These are phyloP conservation scores for Limosa lapponica DNA, from an alignment of 2,797 vertebrate genomes.

Conservation along the genomic window DNA sequence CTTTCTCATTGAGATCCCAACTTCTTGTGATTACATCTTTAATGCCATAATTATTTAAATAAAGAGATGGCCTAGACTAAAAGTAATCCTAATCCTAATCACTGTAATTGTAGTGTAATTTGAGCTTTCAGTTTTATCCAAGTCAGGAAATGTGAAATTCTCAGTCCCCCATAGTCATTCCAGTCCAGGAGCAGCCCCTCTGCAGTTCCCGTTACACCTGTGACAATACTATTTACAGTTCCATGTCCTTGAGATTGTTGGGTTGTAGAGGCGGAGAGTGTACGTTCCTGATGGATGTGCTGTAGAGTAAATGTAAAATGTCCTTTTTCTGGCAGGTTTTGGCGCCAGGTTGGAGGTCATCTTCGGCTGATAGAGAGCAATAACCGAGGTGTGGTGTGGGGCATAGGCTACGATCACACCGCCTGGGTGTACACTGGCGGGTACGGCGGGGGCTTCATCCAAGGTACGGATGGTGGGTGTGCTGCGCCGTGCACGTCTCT, in stretches of 20 bases:
- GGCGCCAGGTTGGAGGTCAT: slow-evolving; percentile 95
- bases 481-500: accelerated
- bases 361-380: slow-evolving; percentile 89
- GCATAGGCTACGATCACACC: slow-evolving; percentile 91
- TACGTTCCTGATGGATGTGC: neutral
- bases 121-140: neutral
- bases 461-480: slow-evolving; percentile 80
- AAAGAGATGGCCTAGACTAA: neutral
- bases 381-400: slow-evolving; percentile 91
- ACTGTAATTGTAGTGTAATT: neutral
- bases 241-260: neutral
- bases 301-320: neutral
- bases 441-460: slow-evolving; percentile 90
- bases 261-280: neutral
- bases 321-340: slow-evolving; percentile 84
- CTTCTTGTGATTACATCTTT: neutral
- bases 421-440: slow-evolving; percentile 93
- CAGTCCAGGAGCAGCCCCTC: neutral
- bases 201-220: neutral
- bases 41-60: neutral
- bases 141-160: neutral
- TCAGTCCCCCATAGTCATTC: neutral
- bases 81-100: neutral
- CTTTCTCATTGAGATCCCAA: neutral
- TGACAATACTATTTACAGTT: neutral